phyloP scores from a whole-genome alignment of 2,113 vertebrate species.

The Parotia lawesii region DNA sequence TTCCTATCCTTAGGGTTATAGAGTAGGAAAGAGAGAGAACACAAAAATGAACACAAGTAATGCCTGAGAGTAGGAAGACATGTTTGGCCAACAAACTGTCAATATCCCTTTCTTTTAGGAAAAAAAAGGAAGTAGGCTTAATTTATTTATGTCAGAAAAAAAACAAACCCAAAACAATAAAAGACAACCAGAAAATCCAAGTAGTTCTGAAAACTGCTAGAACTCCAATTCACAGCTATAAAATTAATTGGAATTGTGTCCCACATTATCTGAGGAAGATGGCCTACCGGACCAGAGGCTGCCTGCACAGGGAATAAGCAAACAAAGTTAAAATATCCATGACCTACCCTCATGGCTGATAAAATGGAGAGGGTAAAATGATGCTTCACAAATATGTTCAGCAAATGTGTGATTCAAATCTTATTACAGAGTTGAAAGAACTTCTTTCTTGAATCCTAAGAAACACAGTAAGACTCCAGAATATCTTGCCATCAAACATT shows the following conservation, averaged over 20 bases:
- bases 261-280: neutral
- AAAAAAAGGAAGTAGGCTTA: neutral
- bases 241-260: neutral
- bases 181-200: neutral
- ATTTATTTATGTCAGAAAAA: neutral
- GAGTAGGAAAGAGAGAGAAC: neutral
- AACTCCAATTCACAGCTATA: neutral
- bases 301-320: accelerated
- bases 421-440: neutral
- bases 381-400: neutral
- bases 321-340: neutral
- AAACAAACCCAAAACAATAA: neutral
- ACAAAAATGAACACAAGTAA: neutral
- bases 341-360: neutral
- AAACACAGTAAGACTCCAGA: neutral
- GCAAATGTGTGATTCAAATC: neutral
- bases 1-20: neutral
- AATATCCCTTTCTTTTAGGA: neutral
- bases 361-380: neutral
- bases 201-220: neutral
- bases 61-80: neutral
- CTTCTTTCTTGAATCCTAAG: neutral
- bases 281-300: neutral
- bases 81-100: neutral
- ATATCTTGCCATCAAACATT: neutral